phyloP scores from a whole-genome alignment of 2,888 invertebrate species.

The Perithous albicinctus region DNA sequence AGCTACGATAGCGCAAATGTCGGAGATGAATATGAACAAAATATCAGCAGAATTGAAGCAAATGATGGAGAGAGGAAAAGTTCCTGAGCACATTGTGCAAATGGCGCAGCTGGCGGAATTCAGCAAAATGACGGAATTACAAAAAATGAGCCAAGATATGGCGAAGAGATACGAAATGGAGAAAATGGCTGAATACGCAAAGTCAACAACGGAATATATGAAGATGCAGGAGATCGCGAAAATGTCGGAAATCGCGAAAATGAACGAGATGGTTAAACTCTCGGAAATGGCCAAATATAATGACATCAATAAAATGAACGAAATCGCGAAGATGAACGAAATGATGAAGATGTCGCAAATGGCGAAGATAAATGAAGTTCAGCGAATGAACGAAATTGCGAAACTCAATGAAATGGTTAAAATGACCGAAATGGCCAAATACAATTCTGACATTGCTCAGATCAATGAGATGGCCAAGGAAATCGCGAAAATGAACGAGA shows the following conservation, averaged over 20 bases:
- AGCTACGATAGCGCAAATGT: slow-evolving; percentile 82
- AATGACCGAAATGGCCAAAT: slow-evolving; percentile 83
- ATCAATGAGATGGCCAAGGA: slow-evolving; percentile 84
- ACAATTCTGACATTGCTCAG: slow-evolving; percentile 82
- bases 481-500: slow-evolving; percentile 83
- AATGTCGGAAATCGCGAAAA: slow-evolving; percentile 82
- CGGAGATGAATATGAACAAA: slow-evolving; percentile 84
- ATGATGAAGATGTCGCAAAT: slow-evolving; percentile 82
- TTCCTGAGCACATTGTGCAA: slow-evolving; percentile 83
- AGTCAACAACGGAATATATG: slow-evolving; percentile 81
- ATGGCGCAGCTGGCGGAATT: slow-evolving; percentile 84
- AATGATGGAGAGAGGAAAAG: slow-evolving; percentile 84
- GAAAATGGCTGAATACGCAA: slow-evolving; percentile 83
- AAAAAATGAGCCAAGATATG: slow-evolving; percentile 83
- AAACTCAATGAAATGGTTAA: slow-evolving; percentile 84
- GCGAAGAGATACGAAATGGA: slow-evolving; percentile 83
- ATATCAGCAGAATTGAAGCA: slow-evolving; percentile 84
- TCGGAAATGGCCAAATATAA: slow-evolving; percentile 83
- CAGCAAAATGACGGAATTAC: slow-evolving; percentile 82
- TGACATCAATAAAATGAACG: slow-evolving; percentile 82
- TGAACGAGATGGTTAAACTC: slow-evolving; percentile 83
- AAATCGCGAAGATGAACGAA: slow-evolving; percentile 80
- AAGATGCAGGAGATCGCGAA: slow-evolving; percentile 83
- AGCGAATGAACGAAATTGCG: slow-evolving; percentile 83
- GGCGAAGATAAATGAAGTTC: slow-evolving; percentile 83